Base-by-base conservation (phyloP, 2,113 vertebrate genomes). In the Crypturellus undulatus region DNA sequence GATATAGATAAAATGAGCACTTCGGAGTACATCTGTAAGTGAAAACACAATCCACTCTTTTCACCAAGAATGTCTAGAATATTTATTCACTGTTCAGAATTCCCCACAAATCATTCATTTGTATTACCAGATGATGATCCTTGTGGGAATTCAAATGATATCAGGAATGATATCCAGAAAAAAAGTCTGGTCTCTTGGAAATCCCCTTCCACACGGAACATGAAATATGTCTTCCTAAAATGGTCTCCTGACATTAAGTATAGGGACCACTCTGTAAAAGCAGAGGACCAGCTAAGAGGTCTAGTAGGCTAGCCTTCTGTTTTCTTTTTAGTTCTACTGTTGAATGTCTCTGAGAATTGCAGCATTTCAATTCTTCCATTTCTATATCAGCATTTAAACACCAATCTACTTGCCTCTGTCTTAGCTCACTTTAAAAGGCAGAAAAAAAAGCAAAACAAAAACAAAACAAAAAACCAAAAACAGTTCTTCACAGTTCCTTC, bases 251-350 rank as follows among this genome's bases (percentile, higher is more conserved):
- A 60, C 2, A 3, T 10, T 58, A 10, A 26, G 13, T 25, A 25
- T 14, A 40, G 22, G 1, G 1, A 28, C 7, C 68, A 56, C 3
- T 60, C 60, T 60, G 0, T 51, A 51, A 38, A 2, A 70, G 11
- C 19, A 4, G 28, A 19, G 28, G 14, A 51, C 9, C 17, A n/a
- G 5, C 20, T 78, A 58, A 42, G 49, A 58, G 30, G 15, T 64
- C 38, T 56, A 26, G 10, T 25, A 60, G 30, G 49, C 5, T 30
- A 56, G 4, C n/a, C 84, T 2, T 59, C 2, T 34, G 3, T 30
- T 6, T 43, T 65, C 18, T 21, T 36, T 88, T 65, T 18, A 20
- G 24, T 60, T 73, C 38, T 81, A 5, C 14, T 73, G 72, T 56
- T 60, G 64, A 78, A 73, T 30, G 6, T 47, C 11, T 42, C n/a